phyloP scores from a whole-genome alignment of 2,113 vertebrate species.

The Tragelaphus imberbis region DNA sequence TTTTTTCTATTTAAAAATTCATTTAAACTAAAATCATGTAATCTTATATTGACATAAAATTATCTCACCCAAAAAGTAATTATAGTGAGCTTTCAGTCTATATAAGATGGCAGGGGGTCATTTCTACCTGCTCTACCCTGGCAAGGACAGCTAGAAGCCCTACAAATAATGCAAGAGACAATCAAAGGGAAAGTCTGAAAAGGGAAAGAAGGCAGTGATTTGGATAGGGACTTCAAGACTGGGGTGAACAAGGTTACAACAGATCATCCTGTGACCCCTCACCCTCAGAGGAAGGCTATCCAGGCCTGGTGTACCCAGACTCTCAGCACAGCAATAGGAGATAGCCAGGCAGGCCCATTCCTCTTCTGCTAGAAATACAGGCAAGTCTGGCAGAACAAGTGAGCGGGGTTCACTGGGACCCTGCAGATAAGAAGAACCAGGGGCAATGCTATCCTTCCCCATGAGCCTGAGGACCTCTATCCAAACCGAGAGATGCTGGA shows the following conservation, averaged over 20 bases:
- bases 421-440: not conserved
- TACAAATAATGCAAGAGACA: not conserved
- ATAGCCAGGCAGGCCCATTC: not conserved
- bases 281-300: not conserved
- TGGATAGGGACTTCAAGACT: not conserved
- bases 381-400: not conserved
- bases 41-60: not conserved
- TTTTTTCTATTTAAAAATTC: not conserved
- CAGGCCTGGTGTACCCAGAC: not conserved
- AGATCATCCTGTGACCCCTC: not conserved
- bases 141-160: not conserved
- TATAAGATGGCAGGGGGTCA: not conserved
- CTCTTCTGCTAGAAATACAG: not conserved
- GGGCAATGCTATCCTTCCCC: not conserved
- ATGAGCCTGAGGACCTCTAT: not conserved
- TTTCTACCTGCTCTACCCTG: not conserved
- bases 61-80: not conserved
- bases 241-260: not conserved
- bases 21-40: not conserved
- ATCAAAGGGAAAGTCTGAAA: not conserved
- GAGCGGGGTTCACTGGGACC: rapidly evolving
- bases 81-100: not conserved
- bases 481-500: not conserved
- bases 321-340: not conserved
- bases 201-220: not conserved